Conservation (phyloP, 2,888 invertebrate species). For the Oscheius sp. region DNA sequence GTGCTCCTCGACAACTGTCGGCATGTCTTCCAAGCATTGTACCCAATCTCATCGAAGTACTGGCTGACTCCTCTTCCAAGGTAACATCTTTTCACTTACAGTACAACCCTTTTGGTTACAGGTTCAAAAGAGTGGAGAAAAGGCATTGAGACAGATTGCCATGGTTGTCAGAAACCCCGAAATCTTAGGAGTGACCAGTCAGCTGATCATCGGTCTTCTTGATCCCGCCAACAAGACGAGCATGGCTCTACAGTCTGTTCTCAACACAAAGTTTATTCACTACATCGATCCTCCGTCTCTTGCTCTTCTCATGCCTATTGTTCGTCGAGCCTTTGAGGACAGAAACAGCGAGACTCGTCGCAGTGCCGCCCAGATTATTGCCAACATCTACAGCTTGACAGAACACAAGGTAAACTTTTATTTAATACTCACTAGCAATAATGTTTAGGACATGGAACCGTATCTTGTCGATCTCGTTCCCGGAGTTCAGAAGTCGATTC, state of each 20-base stretch:
- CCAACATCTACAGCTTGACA: conserved; percentile 98
- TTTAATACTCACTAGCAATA: neutral
- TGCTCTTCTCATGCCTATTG: conserved; percentile 98
- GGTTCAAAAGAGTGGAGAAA: conserved; percentile 79
- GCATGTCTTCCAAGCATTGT: conserved; percentile 97
- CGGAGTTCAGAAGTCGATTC: conserved; percentile 90
- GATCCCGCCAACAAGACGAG: conserved; percentile 88
- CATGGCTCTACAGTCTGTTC: conserved; percentile 46
- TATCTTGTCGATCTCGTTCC: conserved; percentile 96
- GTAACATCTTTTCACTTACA: conserved; percentile 37
- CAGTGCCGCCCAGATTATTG: conserved; percentile 99
- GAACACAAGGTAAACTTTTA: conserved; percentile 84
- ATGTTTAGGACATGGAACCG: conserved; percentile 84
- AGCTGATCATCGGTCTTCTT: conserved; percentile 61
- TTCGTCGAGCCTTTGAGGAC: conserved; percentile 96
- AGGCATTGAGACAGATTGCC: conserved; percentile 93
- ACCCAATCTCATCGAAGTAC: conserved; percentile 93
- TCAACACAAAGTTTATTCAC: conserved; percentile 87
- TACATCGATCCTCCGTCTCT: conserved; percentile 98
- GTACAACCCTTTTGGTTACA: conserved; percentile 78
- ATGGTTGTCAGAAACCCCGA: conserved; percentile 98
- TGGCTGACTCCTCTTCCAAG: conserved; percentile 90
- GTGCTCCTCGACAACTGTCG: conserved; percentile 97
- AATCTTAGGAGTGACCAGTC: conserved; percentile 79
- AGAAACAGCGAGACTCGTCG: conserved; percentile 96